phyloP scores from a whole-genome alignment of 2,113 vertebrate genomes.

The Petaurus breviceps region DNA sequence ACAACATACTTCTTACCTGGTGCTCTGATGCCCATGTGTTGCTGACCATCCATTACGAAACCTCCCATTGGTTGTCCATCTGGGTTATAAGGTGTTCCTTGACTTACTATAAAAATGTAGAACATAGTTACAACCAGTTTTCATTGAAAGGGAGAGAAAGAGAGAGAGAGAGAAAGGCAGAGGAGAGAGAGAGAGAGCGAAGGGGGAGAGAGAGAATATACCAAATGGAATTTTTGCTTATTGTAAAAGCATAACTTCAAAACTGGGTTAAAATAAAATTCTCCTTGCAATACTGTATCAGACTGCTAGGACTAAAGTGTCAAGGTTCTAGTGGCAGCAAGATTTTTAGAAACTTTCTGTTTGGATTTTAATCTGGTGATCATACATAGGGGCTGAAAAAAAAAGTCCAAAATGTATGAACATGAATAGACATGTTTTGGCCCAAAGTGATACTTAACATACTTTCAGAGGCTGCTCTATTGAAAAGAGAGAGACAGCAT shows the following conservation, averaged over 20 bases:
- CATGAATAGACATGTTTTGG: background rate
- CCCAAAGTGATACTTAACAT: background rate
- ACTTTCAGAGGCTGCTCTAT: background rate
- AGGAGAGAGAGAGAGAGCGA: background rate
- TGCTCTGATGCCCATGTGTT: conserved; percentile 99
- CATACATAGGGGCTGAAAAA: conserved; percentile 15
- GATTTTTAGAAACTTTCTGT: conserved; percentile 2
- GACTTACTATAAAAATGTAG: conserved; percentile 94
- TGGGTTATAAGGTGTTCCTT: conserved; percentile 99
- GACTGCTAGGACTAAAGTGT: conserved; percentile 4
- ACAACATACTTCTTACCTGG: conserved; percentile 90
- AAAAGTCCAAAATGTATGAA: conserved; percentile 8
- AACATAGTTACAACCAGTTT: conserved; percentile 72
- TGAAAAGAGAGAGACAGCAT: conserved; percentile 4
- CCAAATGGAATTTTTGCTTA: background rate
- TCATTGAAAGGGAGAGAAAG: conserved; percentile 9
- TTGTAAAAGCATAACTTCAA: background rate
- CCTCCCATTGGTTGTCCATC: conserved; percentile 99
- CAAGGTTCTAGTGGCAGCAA: conserved; percentile 19
- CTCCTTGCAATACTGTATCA: background rate
- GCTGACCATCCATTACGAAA: conserved; percentile 99
- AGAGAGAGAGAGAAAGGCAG: background rate
- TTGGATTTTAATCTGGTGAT: conserved; percentile 35
- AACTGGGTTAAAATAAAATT: background rate
- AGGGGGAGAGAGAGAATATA: conserved; percentile 20